Evolutionary conservation across 2,888 invertebrate genomes (phyloP).

Genomic region (Melitaea athalia): DNA sequence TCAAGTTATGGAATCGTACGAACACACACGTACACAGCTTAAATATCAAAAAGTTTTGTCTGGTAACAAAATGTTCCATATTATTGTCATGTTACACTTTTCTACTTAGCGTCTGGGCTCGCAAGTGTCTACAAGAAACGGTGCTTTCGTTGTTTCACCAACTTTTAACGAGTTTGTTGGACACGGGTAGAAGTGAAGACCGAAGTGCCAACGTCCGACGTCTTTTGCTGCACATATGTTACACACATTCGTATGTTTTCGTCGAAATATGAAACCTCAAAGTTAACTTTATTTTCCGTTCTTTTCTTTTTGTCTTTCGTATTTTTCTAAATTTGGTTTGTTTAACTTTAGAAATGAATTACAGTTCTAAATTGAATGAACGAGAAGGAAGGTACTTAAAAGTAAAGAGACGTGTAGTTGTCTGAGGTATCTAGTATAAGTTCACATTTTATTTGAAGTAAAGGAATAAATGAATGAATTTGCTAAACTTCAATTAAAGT

Average conservation of each 20-base stretch:
- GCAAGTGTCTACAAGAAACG: constrained; percentile 74
- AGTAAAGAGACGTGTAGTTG: background rate
- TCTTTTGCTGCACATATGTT: constrained; percentile 58
- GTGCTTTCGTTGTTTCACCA: constrained; percentile 75
- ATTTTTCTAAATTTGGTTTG: constrained; percentile 8
- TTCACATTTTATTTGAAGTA: no score
- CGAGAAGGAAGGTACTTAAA: background rate
- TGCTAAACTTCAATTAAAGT: no score
- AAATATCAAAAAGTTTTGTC: constrained; percentile 61
- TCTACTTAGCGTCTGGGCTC: constrained; percentile 74
- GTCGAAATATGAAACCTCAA: constrained; percentile 43
- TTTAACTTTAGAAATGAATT: background rate
- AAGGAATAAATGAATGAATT: no score
- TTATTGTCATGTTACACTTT: constrained; percentile 76
- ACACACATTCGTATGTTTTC: constrained; percentile 47
- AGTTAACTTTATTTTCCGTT: constrained; percentile 27
- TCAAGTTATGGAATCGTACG: constrained; percentile 26
- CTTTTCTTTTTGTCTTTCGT: background rate
- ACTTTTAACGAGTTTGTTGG: constrained; percentile 82
- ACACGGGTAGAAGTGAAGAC: constrained; percentile 61
- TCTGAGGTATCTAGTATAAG: background rate
- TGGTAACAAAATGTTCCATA: constrained; percentile 69
- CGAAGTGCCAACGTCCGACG: constrained; percentile 54
- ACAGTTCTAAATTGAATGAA: no score
- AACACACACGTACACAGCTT: constrained; percentile 54